Base-by-base conservation (phyloP, 1,140 invertebrate species). In the Drosophila sp. region DNA sequence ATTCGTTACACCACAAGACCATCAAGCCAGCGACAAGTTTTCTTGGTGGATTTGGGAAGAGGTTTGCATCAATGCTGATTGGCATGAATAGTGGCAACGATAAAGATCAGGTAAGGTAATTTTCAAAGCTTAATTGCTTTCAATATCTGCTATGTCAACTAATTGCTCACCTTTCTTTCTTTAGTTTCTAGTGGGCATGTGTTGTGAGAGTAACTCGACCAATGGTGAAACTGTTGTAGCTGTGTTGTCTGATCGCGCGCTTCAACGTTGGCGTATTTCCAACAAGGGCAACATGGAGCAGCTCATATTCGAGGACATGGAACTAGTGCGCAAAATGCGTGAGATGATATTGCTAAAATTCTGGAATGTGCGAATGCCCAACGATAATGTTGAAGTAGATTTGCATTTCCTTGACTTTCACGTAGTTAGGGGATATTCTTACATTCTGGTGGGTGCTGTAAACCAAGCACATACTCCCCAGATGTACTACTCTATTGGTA, bases 41-140 rank as follows among this genome's bases (percentile, higher is more conserved):
- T 94, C 93, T 99, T 11, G 97, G 97, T 29, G 97, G 97, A 0
- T 95, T 99, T 76, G 95, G 97, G 8, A 94, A 96, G 2, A 93
- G 95, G 76, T 96, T 99, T 90, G 96, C 96, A 0, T 96, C 96
- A 0, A 94, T 98, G 40, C 95, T 98, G 73, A 98, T 98, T 93
- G 97, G 97, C 2, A 95, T 96, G 89, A 94, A 95, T 72, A 93
- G 94, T 53, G 93, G 94, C 2, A 94, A 94, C 36, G 94, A 95
- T 45, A 93, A 94, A 51, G 97, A 98, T 93, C 96, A 96, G 18
- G 97, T 97, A 92, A 93, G 93, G 2, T 7, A 4, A 32, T 2
- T 1, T 21, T 27, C 3, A 18, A 7, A 41, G 8, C 6, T 11
- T 41, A 27, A n/a, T 3, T 38, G n/a, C n/a, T n/a, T n/a, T n/a